Evolutionary conservation across 2,888 invertebrate genomes (phyloP).

Genomic region (Agonopterix heracliana): DNA sequence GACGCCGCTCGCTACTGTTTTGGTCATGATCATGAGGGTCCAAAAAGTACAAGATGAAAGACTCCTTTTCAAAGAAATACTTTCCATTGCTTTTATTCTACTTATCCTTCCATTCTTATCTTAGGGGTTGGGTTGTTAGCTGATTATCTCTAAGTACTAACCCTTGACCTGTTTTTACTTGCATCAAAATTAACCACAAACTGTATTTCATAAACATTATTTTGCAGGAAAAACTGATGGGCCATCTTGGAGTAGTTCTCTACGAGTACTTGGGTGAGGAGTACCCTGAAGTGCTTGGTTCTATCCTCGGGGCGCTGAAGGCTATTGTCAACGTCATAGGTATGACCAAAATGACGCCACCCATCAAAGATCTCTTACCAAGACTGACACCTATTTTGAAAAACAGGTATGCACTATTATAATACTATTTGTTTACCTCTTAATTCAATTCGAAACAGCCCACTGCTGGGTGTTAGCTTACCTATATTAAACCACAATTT

Average conservation of each 20-base stretch:
- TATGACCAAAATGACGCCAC: conserved; percentile 99
- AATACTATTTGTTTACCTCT: neutral
- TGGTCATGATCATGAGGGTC: too few relatives aligned
- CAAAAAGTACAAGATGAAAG: too few relatives aligned
- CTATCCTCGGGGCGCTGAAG: conserved; percentile 98
- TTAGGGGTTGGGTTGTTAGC: too few relatives aligned
- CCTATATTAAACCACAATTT: too few relatives aligned
- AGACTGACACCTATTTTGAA: conserved; percentile 98
- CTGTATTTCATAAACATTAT: neutral
- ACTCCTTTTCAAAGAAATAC: too few relatives aligned
- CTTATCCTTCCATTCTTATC: too few relatives aligned
- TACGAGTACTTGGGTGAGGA: conserved; percentile 99
- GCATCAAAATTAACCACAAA: neutral
- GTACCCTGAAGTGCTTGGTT: conserved; percentile 98
- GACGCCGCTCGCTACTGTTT: too few relatives aligned
- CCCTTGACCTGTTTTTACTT: neutral
- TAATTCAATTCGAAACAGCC: too few relatives aligned
- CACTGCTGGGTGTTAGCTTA: too few relatives aligned
- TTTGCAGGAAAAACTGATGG: conserved; percentile 96
- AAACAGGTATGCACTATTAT: conserved; percentile 81
- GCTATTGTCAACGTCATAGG: conserved; percentile 99
- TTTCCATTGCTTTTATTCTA: too few relatives aligned
- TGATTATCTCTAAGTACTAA: neutral
- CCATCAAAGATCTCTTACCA: conserved; percentile 98
- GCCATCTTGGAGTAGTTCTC: conserved; percentile 98